Base-by-base conservation (phyloP, 1,140 invertebrate species). In the Pseudoatta argentina region DNA sequence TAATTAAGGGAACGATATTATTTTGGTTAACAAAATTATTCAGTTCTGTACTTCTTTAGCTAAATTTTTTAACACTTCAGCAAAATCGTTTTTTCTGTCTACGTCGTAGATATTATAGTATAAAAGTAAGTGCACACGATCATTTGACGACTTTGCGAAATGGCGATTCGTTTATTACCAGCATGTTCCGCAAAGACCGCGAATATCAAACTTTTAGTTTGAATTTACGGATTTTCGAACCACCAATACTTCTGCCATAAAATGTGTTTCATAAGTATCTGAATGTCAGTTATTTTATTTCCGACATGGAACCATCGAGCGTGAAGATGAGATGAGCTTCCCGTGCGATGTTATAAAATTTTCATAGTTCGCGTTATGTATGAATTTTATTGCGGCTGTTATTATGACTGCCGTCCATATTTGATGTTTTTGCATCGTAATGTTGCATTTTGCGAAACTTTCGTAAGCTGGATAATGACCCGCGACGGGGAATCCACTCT, bases 311-410 rank as follows among this genome's bases (percentile, higher is more conserved):
- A 34, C 21, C 55, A 67, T 34, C 59, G 53, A 14, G 53, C 21
- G 69, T 10, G 27, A 73, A 7, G 57, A 12, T 21, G 64, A 57
- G 24, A 73, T 85, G 44, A 18, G 64, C 48, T 85, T 87, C 21
- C 71, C 34, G 16, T 12, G n/a, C 30, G 21, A 39, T 14, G 75
- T 79, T 55, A 78, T 87, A 87, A 87, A 87, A 67, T 87, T 87
- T 87, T 87, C 86, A 87, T 73, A 69, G 71, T 63, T 30, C 6
- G 55, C 39, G n/a, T 61, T 72, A 55, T 66, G 51, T 59, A 64
- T n/a, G 66, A 72, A 64, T 86, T 87, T 87, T 87, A 87, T 73
- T 86, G 24, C 34, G 73, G 12, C 34, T 44, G 44, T 61, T 73
- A 69, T 82, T 75, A 63, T 61, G 27, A 12, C 69, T 14, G 39